These are phyloP conservation scores for Illadopsis cleaveri DNA, from an alignment of 2,113 vertebrate species.

Conservation along the genomic window DNA sequence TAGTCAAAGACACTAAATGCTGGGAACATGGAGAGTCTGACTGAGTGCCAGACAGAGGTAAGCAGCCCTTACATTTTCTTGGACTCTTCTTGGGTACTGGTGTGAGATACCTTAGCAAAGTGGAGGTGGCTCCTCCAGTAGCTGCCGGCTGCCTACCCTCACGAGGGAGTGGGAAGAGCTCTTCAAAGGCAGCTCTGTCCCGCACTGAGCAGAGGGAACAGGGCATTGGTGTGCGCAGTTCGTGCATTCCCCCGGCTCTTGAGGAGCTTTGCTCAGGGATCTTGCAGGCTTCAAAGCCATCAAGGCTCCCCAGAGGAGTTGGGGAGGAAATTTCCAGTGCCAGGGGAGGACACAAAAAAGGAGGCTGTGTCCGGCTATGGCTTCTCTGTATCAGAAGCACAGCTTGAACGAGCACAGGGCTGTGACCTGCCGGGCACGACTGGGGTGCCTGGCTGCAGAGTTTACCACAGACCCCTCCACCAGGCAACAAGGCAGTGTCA, in stretches of 20 bases:
- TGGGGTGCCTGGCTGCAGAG: background rate
- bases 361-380: accelerated
- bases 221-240: background rate
- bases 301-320: background rate
- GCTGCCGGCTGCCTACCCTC: background rate
- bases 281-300: background rate
- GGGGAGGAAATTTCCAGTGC: background rate
- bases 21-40: conserved; percentile 84
- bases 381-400: background rate
- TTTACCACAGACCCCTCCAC: background rate
- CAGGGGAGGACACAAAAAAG: background rate
- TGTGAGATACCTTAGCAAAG: background rate
- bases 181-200: background rate
- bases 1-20: conserved; percentile 89
- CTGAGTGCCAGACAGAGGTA: conserved; percentile 80
- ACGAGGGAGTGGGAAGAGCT: accelerated
- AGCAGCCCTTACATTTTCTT: conserved; percentile 19
- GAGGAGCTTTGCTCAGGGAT: background rate
- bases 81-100: background rate
- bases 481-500: background rate
- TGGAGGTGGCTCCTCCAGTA: background rate
- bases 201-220: background rate
- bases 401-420: background rate
- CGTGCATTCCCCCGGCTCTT: accelerated
- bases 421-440: background rate